phyloP scores from a whole-genome alignment of 2,113 vertebrate genomes.

The Damaliscus lunatus region DNA sequence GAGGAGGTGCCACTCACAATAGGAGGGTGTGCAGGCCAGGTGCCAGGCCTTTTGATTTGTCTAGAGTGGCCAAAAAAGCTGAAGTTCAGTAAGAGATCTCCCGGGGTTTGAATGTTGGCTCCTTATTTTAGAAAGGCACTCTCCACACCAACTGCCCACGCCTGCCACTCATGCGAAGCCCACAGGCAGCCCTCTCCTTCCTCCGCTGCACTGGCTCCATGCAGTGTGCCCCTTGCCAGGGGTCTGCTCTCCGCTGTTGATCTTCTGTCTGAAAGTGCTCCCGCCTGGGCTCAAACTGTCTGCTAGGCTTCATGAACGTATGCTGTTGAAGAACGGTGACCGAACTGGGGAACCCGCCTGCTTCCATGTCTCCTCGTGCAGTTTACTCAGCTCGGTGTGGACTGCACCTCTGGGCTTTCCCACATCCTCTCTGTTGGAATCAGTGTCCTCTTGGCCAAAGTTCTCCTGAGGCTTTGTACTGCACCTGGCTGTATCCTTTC shows the following conservation, averaged over 20 bases:
- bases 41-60: not conserved
- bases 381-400: too few relatives aligned
- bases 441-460: not conserved
- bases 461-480: not conserved
- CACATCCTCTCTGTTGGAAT: not conserved
- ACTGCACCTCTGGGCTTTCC: not conserved
- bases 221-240: rapidly evolving
- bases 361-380: not conserved
- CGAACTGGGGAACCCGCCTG: not conserved
- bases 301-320: not conserved
- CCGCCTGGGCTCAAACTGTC: not conserved
- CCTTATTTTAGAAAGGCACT: not conserved
- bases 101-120: not conserved
- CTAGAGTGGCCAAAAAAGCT: not conserved
- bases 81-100: not conserved
- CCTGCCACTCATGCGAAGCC: not conserved
- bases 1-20: not conserved
- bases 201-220: not conserved
- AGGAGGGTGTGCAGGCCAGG: not conserved
- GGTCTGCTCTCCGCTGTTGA: not conserved
- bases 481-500: not conserved
- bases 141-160: not conserved
- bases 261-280: not conserved
- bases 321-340: not conserved
- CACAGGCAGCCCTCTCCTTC: rapidly evolving